phyloP scores from a whole-genome alignment of 2,113 vertebrate genomes.

The Regulus satrapa region DNA sequence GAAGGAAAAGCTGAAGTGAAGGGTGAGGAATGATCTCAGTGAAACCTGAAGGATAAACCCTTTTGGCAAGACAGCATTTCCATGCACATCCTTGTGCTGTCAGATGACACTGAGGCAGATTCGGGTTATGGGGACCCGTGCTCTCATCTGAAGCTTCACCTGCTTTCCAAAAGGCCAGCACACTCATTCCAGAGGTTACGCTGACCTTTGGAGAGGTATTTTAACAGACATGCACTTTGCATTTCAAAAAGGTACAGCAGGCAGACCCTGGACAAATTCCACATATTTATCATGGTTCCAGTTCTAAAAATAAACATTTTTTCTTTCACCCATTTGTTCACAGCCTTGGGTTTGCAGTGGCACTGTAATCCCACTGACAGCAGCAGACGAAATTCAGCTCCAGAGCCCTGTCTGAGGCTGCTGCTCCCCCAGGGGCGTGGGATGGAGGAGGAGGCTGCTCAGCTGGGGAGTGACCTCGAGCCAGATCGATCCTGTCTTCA shows the following conservation, averaged over 20 bases:
- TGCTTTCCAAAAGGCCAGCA: neutral
- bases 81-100: neutral
- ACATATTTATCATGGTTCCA: slow-evolving; percentile 18
- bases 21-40: neutral
- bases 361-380: neutral
- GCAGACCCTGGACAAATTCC: slow-evolving; percentile 9
- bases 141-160: neutral
- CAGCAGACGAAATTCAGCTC: neutral
- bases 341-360: neutral
- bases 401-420: neutral
- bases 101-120: neutral
- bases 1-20: neutral
- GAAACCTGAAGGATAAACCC: neutral
- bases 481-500: neutral
- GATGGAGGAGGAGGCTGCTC: neutral
- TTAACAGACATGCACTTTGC: neutral
- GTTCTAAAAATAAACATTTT: slow-evolving; percentile 11
- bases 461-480: neutral
- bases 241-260: slow-evolving; percentile 21
- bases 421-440: rapidly evolving
- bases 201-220: slow-evolving; percentile 40
- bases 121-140: neutral
- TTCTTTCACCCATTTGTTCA: slow-evolving; percentile 5
- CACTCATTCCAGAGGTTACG: neutral
- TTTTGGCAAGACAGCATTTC: neutral